A percentile compares a stretch with the other conserved stretches of the same genome.
phyloP scores from a whole-genome alignment of 2,888 invertebrate species.

The Pandemis heparana region DNA sequence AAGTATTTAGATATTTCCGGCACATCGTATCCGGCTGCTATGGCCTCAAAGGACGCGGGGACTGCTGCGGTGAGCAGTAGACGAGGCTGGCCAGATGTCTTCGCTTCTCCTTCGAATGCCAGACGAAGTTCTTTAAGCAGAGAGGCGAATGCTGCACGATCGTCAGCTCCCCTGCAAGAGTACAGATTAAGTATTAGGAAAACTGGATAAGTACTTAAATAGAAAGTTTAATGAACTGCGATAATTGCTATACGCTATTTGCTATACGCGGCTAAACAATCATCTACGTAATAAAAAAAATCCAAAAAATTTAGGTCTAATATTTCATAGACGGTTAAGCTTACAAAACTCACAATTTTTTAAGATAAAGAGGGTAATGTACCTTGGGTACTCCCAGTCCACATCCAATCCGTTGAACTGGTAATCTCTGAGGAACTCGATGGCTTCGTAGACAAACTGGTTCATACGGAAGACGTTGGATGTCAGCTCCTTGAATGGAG shows the following conservation, averaged over 20 bases:
- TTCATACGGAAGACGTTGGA: slow-evolving; percentile 97
- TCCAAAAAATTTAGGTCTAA: no score
- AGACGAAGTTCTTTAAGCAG: slow-evolving; percentile 94
- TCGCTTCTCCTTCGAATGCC: slow-evolving; percentile 97
- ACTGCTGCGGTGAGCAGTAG: slow-evolving; percentile 95
- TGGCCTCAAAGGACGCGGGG: slow-evolving; percentile 96
- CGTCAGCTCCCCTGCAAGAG: slow-evolving; percentile 92
- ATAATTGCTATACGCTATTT: no score
- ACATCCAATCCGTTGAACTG: slow-evolving; percentile 97
- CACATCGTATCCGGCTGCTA: slow-evolving; percentile 97
- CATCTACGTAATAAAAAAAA: no score
- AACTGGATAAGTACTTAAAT: no score
- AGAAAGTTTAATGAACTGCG: no score
- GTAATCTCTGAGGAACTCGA: slow-evolving; percentile 95
- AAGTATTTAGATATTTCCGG: slow-evolving; percentile 97
- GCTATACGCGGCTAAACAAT: no score
- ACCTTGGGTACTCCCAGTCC: slow-evolving; percentile 97
- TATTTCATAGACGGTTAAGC: no score
- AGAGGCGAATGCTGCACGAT: slow-evolving; percentile 93
- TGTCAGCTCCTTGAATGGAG: slow-evolving; percentile 96
- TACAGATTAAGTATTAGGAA: not conserved
- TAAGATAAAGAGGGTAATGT: not conserved
- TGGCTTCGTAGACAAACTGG: slow-evolving; percentile 97
- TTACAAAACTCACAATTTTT: no score
- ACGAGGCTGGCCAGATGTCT: slow-evolving; percentile 93